Base-by-base conservation (phyloP, 2,888 invertebrate species). In the Acrobasis consociella region DNA sequence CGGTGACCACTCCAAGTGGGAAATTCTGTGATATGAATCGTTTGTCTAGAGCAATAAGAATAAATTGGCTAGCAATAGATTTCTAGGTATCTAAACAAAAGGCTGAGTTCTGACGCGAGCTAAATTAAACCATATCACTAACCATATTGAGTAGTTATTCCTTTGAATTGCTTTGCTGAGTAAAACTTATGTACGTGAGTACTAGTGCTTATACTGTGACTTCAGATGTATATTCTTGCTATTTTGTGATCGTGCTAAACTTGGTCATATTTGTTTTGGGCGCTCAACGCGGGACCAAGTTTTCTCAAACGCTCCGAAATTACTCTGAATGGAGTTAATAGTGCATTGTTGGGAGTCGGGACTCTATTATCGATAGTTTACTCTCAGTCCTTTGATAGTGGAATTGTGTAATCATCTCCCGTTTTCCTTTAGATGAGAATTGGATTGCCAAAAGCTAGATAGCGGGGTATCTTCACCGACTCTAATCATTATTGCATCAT, bases 311-410 rank as follows among this genome's bases (percentile, higher is more conserved):
- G 71, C 69, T 73, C 69, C 69, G 74, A 75, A 73, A 75, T 70
- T 71, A 78, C 72, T 78, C 71, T 72, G 73, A 69, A 74, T 73
- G 72, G 72, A 76, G 69, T 75, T 70, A 72, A 68, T 64, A 59
- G 71, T 68, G 71, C 70, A 73, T 75, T 76, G 73, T 72, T 70
- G 72, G 64, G 58, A 65, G 73, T 72, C 70, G 72, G 65, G 58
- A 65, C 66, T 71, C 70, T 73, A 71, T 74, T 70, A 58, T 42
- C 39, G 42, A 11, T 53, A 53, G 53, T 56, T n/a, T 16, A 13
- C 11, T 42, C 10, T 39, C 37, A 9, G 46, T 46, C 46, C n/a
- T 46, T 46, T 11, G 1, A 46, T 13, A 5, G 46, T 5, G 13
- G 5, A 46, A 46, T 3, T 46, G 5, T 46, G 5, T 31, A 7